These are phyloP conservation scores for Listrodromus nycthemerus DNA, from an alignment of 2,888 invertebrate genomes.

Conservation along the genomic window DNA sequence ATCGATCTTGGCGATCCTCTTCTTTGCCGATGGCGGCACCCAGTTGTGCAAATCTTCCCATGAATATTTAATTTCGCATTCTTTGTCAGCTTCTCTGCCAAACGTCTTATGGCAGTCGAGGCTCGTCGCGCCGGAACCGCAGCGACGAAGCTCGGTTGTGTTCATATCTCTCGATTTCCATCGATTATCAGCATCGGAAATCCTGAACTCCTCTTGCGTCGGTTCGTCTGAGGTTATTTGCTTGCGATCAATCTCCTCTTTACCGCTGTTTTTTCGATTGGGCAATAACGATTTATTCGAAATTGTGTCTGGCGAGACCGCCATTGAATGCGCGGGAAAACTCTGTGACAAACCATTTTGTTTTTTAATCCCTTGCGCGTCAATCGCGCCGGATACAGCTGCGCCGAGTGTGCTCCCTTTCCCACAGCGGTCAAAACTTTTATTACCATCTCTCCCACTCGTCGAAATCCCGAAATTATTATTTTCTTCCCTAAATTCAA, in stretches of 20 bases:
- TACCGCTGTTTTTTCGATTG: not conserved
- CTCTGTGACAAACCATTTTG: constrained; percentile 7
- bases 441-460: too few relatives aligned
- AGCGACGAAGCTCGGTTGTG: constrained; percentile 19
- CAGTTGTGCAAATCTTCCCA: constrained; percentile 71
- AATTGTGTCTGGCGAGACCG: not conserved
- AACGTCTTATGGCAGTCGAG: not conserved
- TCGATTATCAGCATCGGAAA: not conserved
- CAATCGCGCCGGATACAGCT: too few relatives aligned
- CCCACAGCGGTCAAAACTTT: too few relatives aligned
- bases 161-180: not conserved
- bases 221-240: not conserved
- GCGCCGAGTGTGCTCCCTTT: too few relatives aligned
- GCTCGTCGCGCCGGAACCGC: constrained; percentile 9
- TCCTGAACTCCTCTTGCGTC: not conserved
- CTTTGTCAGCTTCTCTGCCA: not conserved
- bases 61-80: constrained; percentile 66
- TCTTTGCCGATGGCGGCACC: constrained; percentile 68
- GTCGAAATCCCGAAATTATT: too few relatives aligned
- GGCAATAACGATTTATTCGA: constrained; percentile 4
- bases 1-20: constrained; percentile 36
- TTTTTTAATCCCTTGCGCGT: not conserved
- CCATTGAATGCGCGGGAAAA: constrained; percentile 1
- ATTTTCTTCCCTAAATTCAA: not conserved
- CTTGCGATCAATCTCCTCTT: not conserved